Base-by-base conservation (phyloP, 2,888 invertebrate species). In the Eugnorisma glareosa region DNA sequence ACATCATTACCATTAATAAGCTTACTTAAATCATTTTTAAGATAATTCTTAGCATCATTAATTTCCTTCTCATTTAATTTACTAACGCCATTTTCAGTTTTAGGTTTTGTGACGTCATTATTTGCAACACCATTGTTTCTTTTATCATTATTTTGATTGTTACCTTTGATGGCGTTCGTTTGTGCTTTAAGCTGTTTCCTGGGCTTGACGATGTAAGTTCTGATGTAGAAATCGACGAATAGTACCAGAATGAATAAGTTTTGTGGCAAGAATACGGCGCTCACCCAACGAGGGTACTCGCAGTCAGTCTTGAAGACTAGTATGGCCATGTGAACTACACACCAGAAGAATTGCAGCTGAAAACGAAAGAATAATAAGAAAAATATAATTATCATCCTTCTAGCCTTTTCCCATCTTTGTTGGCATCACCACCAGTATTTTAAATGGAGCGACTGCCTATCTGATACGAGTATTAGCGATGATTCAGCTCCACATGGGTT, bases 221-320 rank as follows among this genome's bases (percentile, higher is more conserved):
- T 97, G 68, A 97, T 97, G 85, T 98, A 98, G 91, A 98, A 98
- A 77, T 98, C 97, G 1, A 94, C 89, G 89, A 98, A 98, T 3
- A 98, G 92, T 6, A 97, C 88, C 0, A 98, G 93, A 97, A 98
- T 98, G 88, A 98, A 97, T 0, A 97, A 59, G 90, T 98, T 97
- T 90, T 98, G 98, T 0, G 97, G 97, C 0, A 98, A 91, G 67
- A 97, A 96, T 0, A 97, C n/a, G 0, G 96, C 95, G 0, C 96
- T 93, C 0, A 93, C 91, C 96, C 97, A 97, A 18, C 95, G 94
- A 2, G 98, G 98, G 87, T 97, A 98, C 0, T 87, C 95, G 86
- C 98, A 98, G 82, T 97, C 95, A 0, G 97, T 90, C 54, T 91
- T 92, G 89, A 97, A 95, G 0, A 97, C 86, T 54, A 97, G 79